Evolutionary conservation across 2,113 vertebrate genomes (phyloP), one percentile per base, ranked within the genome.

Genomic region (Andinoacara biseriatus): DNA sequence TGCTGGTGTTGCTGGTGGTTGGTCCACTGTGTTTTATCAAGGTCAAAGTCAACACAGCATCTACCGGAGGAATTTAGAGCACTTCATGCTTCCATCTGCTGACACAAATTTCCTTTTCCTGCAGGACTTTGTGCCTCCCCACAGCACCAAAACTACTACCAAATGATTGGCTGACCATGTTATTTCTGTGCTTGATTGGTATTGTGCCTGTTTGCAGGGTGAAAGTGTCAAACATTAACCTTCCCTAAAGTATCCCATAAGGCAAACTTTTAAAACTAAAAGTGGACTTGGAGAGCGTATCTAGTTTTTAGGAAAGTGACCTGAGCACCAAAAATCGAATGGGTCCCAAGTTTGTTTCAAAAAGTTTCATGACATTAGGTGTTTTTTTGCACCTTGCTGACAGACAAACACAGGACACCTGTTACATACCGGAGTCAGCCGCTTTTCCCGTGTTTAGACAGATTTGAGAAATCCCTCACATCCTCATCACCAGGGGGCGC

Each of bases 401-500:
- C 1, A 69, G 4, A 69, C 43, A 29, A 38, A 49, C 24, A 46
- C 14, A 26, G 14, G 9, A 69, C 43, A 29, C 24, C 65, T 69
- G 24, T 69, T 29, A 69, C 65, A 49, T 69, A 69, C 43, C 65
- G 5, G 43, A 69, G 65, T 52, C 40, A 46, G 3, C 15, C 46
- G 10, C 29, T 29, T 69, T 46, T 43, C 46, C 5, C 22, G 46
- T 69, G 18, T 35, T 76, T 58, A 26, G 17, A 76, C 40, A 58
- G 40, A 43, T 22, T 38, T 58, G n/a, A 24, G n/a, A 18, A 40
- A 40, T 58, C 22, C 3, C 26, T 72, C 65, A 56, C 63, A 69
- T 20, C 84, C 86, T 35, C 2, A 1, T 6, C 89, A 5, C 60
- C 1, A 78, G 90, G n/a, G 31, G 91, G 89, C 93, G 91, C 93